Conservation (phyloP, 2,888 invertebrate genomes). For the Ophioninae sp. region DNA sequence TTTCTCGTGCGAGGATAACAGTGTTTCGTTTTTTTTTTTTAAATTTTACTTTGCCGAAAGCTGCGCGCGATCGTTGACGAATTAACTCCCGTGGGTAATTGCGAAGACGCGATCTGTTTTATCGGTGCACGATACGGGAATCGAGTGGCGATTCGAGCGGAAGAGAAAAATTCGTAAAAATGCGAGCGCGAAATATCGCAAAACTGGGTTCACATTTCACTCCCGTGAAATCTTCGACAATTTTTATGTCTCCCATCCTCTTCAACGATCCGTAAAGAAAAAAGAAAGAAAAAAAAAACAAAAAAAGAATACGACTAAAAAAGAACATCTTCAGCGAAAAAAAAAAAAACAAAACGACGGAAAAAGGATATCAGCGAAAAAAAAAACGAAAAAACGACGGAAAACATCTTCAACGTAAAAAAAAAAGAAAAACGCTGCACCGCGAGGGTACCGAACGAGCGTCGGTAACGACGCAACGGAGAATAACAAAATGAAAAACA, state of each 20-base stretch:
- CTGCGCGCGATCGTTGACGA: conserved; percentile 60
- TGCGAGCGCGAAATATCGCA: too few relatives aligned
- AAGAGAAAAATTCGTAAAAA: neutral
- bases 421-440: neutral
- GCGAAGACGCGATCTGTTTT: conserved; percentile 68
- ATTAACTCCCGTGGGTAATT: conserved; percentile 73
- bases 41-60: conserved; percentile 33
- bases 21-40: conserved; percentile 53
- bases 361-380: too few relatives aligned
- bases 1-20: conserved; percentile 34
- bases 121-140: neutral
- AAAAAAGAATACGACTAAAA: too few relatives aligned
- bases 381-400: too few relatives aligned
- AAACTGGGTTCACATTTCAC: too few relatives aligned
- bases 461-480: neutral
- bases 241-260: too few relatives aligned
- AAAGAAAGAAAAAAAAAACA: too few relatives aligned
- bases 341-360: too few relatives aligned
- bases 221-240: too few relatives aligned
- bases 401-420: neutral
- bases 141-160: conserved; percentile 1
- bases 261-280: too few relatives aligned
- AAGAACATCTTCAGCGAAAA: too few relatives aligned
- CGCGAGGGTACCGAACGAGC: neutral
- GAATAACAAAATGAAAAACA: neutral